These are phyloP conservation scores for Hofmannophila pseudospretella DNA, from an alignment of 2,888 invertebrate genomes.

Conservation along the genomic window DNA sequence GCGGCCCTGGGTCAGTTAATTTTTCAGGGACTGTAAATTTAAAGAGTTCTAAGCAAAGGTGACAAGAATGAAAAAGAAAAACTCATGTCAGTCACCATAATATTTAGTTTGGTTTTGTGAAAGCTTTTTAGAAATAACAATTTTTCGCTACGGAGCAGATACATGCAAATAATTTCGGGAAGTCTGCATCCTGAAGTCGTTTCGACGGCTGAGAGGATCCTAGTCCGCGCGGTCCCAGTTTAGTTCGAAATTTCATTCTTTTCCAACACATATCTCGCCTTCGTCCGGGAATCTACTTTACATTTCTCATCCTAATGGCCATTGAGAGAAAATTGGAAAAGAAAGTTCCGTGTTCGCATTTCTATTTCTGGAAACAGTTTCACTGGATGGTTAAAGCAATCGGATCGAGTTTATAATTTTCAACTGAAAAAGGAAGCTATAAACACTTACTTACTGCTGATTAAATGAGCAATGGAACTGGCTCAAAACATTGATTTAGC, in stretches of 20 bases:
- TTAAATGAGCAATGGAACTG: slow-evolving; percentile 1
- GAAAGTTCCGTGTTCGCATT: slow-evolving; percentile 64
- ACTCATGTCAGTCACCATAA: not conserved
- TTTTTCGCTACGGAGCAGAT: slow-evolving; percentile 18
- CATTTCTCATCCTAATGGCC: slow-evolving; percentile 78
- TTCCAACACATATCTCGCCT: slow-evolving; percentile 71
- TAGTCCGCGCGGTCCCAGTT: slow-evolving; percentile 46
- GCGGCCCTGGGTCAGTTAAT: too few relatives aligned
- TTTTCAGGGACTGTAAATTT: too few relatives aligned
- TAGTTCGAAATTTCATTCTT: slow-evolving; percentile 72
- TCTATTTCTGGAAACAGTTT: slow-evolving; percentile 45
- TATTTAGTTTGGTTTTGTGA: not conserved
- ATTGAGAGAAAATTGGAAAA: slow-evolving; percentile 76
- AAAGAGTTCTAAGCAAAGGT: too few relatives aligned
- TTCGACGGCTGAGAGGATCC: slow-evolving; percentile 30
- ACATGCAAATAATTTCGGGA: slow-evolving; percentile 41
- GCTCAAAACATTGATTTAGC: too few relatives aligned
- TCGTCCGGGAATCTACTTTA: slow-evolving; percentile 72
- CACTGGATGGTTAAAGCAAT: slow-evolving; percentile 40
- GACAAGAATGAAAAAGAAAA: slow-evolving; percentile 13
- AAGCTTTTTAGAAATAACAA: not conserved
- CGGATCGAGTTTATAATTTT: slow-evolving; percentile 33
- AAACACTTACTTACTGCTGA: slow-evolving; percentile 1
- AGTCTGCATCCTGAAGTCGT: slow-evolving; percentile 44
- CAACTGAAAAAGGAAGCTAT: slow-evolving; percentile 4